phyloP scores from a whole-genome alignment of 2,888 invertebrate species.

The Antheraea assamensis region DNA sequence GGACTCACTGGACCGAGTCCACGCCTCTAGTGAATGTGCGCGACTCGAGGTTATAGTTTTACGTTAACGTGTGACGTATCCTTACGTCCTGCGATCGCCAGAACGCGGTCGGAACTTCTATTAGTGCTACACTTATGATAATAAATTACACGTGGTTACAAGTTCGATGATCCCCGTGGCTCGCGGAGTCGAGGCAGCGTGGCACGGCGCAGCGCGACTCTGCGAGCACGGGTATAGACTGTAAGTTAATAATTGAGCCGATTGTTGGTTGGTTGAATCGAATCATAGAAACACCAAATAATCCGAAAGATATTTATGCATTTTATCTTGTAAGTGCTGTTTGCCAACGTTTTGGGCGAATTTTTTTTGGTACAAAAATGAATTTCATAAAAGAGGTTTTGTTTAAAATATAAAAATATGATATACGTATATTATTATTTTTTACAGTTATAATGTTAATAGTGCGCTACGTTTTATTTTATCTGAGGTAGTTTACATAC shows the following conservation, averaged over 20 bases:
- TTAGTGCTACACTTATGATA: slow-evolving; percentile 81
- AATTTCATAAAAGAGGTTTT: slow-evolving; percentile 44
- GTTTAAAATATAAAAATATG: slow-evolving; percentile 30
- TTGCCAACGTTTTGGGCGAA: slow-evolving; percentile 75
- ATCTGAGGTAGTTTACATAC: neutral
- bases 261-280: slow-evolving; percentile 68
- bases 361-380: slow-evolving; percentile 56
- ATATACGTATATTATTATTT: slow-evolving; percentile 6
- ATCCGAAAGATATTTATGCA: slow-evolving; percentile 52
- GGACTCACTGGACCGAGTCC: slow-evolving; percentile 74
- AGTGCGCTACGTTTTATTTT: neutral
- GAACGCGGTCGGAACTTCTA: slow-evolving; percentile 72
- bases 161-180: slow-evolving; percentile 61
- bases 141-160: slow-evolving; percentile 73
- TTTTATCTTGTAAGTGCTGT: slow-evolving; percentile 64
- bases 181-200: slow-evolving; percentile 50
- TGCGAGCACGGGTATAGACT: slow-evolving; percentile 53
- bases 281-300: slow-evolving; percentile 75
- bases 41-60: slow-evolving; percentile 80
- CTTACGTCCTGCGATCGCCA: slow-evolving; percentile 67
- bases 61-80: slow-evolving; percentile 76
- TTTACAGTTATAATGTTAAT: slow-evolving; percentile 12
- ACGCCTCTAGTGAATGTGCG: slow-evolving; percentile 78
- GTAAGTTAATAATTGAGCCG: slow-evolving; percentile 76
- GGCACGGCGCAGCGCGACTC: slow-evolving; percentile 55